These are phyloP conservation scores for Homarus gammarus DNA, from an alignment of 2,888 invertebrate species.

Conservation along the genomic window DNA sequence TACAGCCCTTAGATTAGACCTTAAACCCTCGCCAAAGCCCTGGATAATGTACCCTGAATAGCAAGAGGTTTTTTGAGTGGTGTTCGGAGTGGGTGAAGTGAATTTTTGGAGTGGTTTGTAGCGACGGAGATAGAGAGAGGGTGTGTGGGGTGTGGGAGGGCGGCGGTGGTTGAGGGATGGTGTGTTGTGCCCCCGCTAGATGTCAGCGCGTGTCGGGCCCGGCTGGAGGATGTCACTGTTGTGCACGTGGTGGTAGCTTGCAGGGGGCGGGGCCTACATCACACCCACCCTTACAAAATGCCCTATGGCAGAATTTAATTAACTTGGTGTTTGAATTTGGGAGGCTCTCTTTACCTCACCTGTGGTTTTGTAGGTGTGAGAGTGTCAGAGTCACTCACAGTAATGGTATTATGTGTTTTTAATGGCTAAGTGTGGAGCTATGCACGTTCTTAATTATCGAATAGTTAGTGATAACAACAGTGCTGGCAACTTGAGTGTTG, in stretches of 20 bases:
- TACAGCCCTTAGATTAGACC: too few species aligned
- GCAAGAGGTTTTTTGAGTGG: too few species aligned
- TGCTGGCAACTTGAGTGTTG: slow-evolving; percentile 47
- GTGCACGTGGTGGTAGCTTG: slow-evolving; percentile 55
- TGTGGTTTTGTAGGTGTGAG: background rate
- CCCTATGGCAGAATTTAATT: slow-evolving; percentile 15
- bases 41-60: too few species aligned
- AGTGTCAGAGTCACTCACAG: background rate
- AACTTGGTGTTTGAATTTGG: background rate
- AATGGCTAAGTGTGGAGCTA: background rate
- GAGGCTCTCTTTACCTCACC: background rate
- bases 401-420: background rate
- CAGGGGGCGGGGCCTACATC: slow-evolving; percentile 37
- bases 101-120: background rate
- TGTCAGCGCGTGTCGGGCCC: slow-evolving; percentile 55
- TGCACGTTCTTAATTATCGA: background rate
- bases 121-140: background rate
- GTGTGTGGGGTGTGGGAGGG: slow-evolving; percentile 5
- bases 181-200: slow-evolving; percentile 42
- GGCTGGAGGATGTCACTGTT: slow-evolving; percentile 28
- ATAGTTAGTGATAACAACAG: slow-evolving; percentile 13
- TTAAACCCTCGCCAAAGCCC: too few species aligned
- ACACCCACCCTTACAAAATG: background rate
- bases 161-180: slow-evolving; percentile 4
- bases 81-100: too few species aligned